These are phyloP conservation scores for Pelvicachromis taeniatus DNA, from an alignment of 2,113 vertebrate genomes.

Conservation along the genomic window DNA sequence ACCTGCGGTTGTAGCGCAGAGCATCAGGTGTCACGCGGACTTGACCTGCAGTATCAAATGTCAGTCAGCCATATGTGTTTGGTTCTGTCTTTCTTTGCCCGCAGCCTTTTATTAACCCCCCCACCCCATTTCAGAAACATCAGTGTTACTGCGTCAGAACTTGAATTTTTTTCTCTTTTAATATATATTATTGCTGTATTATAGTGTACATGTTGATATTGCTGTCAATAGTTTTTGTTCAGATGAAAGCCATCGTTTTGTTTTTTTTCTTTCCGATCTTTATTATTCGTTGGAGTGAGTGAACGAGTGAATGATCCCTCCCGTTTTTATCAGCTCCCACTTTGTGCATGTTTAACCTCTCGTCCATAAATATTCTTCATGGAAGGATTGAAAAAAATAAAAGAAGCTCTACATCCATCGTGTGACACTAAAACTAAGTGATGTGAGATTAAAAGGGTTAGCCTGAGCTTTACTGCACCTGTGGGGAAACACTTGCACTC, in stretches of 20 bases:
- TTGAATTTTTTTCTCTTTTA: constrained; percentile 77
- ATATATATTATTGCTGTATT: constrained; percentile 53
- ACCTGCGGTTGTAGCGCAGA: not conserved
- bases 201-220: constrained; percentile 45
- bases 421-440: constrained; percentile 26
- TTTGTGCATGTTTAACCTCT: constrained; percentile 2
- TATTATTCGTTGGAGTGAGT: not conserved
- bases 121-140: constrained; percentile 49
- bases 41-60: not conserved
- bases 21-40: not conserved
- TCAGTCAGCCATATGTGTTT: constrained; percentile 25
- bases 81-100: not conserved
- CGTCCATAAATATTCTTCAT: not conserved
- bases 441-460: not conserved
- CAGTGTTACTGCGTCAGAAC: constrained; percentile 83
- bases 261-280: not conserved
- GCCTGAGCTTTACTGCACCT: not conserved
- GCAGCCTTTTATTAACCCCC: not conserved
- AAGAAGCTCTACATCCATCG: not conserved
- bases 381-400: not conserved
- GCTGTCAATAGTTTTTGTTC: constrained; percentile 31
- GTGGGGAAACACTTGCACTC: constrained; percentile 5
- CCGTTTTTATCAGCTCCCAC: not conserved
- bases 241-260: constrained; percentile 30
- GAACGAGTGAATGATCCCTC: not conserved